These are phyloP conservation scores for Pseudochirops corinnae DNA, from an alignment of 2,797 vertebrate genomes.

Conservation along the genomic window DNA sequence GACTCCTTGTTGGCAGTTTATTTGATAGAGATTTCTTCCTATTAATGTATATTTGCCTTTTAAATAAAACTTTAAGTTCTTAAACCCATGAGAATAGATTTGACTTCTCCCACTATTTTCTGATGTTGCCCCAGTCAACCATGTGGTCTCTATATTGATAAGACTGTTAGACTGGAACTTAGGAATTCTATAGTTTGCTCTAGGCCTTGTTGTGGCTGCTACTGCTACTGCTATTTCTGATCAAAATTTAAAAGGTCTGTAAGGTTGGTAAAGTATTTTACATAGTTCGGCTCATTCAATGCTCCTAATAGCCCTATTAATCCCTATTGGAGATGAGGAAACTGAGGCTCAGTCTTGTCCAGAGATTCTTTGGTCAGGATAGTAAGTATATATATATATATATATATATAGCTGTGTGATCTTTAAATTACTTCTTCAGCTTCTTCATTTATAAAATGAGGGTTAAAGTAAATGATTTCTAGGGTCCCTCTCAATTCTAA, in stretches of 20 bases:
- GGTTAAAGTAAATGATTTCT: neutral
- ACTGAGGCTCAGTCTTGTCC: neutral
- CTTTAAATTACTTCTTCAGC: neutral
- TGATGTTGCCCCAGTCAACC: neutral
- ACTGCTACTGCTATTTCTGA: neutral
- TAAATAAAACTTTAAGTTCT: neutral
- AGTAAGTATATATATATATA: neutral
- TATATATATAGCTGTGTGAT: too few species aligned
- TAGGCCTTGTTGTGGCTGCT: neutral
- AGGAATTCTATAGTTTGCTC: neutral
- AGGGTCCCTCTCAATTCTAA: neutral
- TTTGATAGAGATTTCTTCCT: slow-evolving; percentile 19
- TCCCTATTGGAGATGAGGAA: neutral
- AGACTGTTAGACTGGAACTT: neutral
- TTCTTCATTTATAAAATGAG: neutral
- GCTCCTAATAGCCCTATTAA: neutral
- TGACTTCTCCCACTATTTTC: neutral
- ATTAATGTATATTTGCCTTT: neutral
- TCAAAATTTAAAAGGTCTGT: slow-evolving; percentile 9
- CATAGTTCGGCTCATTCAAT: neutral
- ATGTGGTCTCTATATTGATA: neutral
- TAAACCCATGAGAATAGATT: neutral
- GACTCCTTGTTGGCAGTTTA: slow-evolving; percentile 12
- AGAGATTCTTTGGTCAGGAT: neutral
- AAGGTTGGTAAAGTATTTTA: slow-evolving; percentile 13